Conservation (phyloP, 1,140 invertebrate species). For the Parapsyche elsis region DNA sequence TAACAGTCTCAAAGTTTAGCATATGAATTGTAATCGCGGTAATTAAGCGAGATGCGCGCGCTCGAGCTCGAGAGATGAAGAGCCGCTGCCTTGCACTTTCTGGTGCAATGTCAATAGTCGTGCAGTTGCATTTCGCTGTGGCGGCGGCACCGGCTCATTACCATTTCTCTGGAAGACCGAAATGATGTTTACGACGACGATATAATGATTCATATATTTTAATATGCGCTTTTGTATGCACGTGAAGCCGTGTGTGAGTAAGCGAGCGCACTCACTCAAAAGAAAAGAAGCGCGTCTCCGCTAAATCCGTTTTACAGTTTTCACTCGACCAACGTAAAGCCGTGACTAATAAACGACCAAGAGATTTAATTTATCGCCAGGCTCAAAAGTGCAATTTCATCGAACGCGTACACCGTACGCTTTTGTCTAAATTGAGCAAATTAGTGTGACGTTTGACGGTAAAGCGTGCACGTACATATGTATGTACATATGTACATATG, state of each 20-base stretch:
- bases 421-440: neutral
- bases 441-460: slow-evolving; percentile 5
- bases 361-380: slow-evolving; percentile 2
- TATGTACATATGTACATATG: too few relatives aligned
- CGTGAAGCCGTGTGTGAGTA: neutral
- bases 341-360: slow-evolving; percentile 6
- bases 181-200: neutral
- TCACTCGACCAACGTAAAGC: neutral
- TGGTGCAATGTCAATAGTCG: neutral
- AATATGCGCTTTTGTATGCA: slow-evolving; percentile 1
- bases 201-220: neutral
- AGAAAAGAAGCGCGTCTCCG: neutral
- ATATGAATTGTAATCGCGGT: too few relatives aligned
- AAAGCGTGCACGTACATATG: too few relatives aligned
- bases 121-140: too few relatives aligned
- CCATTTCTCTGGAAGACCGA: neutral
- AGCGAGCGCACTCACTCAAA: neutral
- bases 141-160: too few relatives aligned
- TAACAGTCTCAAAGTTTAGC: too few relatives aligned
- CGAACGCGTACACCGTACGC: neutral
- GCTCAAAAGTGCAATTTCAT: neutral
- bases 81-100: neutral
- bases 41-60: too few relatives aligned
- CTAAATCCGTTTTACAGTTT: slow-evolving; percentile 16
- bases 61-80: neutral